Base-by-base conservation (phyloP, 1,140 invertebrate species). In the Drosophila sp. region DNA sequence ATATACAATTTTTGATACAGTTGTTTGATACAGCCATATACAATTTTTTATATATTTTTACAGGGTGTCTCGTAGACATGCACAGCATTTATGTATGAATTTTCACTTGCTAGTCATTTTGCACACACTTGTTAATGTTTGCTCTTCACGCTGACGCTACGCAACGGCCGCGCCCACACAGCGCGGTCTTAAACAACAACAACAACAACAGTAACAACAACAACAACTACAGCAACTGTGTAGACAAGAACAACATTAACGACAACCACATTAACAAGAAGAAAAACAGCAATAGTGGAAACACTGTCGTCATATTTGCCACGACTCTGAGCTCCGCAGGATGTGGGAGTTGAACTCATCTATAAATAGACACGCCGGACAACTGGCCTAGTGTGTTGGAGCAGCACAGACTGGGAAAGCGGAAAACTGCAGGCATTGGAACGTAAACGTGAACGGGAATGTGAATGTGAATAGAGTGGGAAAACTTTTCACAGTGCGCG, bases 81-180 rank as follows among this genome's bases (percentile, higher is more conserved):
- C 2, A 32, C 7, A 14, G 8, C 6, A 11, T 41, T 8, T 21
- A 14, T 32, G 45, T 25, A 1, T 2, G n/a, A 59, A 70, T 72
- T 72, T 76, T 41, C 27, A 18, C 14, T 50, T 57, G 54, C 54
- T 82, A 82, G 66, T 76, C 80, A 76, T 73, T 79, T 87, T 82
- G 63, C 71, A 78, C 65, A 76, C 82, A 82, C 71, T 78, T 81
- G 78, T 78, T 87, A 84, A 87, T 87, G 75, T 86, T 86, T 86
- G 72, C 61, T 66, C 40, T 76, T 45, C 78, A 54, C 63, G 78
- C 41, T 54, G 50, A 43, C 76, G 56, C 51, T 45, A 58, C 16
- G 41, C 62, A n/a, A 21, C 14, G 25, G 32, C 63, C 63, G 40
- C 54, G 59, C 54, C 70, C 54, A 72, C 54, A 69, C 50, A 14